phyloP scores from a whole-genome alignment of 2,113 vertebrate species.

The Rhinoderma darwinii region DNA sequence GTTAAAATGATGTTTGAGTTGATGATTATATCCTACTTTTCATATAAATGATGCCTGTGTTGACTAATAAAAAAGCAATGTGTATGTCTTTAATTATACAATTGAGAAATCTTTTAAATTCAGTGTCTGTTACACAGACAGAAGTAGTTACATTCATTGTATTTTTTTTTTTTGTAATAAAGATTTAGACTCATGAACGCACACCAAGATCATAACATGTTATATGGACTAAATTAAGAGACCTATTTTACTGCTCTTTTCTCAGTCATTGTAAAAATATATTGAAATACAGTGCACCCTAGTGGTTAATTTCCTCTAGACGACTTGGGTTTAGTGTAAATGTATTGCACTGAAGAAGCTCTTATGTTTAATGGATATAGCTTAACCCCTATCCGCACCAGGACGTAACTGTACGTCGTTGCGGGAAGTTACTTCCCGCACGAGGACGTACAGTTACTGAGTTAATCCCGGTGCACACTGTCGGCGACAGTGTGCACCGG shows the following conservation, averaged over 20 bases:
- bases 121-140: not conserved
- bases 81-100: not conserved
- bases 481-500: too few species aligned
- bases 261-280: not conserved
- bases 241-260: not conserved
- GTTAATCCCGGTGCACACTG: too few species aligned
- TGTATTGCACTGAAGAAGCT: too few species aligned
- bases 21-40: too few species aligned
- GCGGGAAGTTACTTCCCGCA: too few species aligned
- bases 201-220: not conserved
- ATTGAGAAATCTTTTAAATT: not conserved
- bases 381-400: too few species aligned
- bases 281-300: slow-evolving; percentile 44
- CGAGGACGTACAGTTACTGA: too few species aligned
- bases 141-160: not conserved
- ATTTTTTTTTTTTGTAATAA: too few species aligned
- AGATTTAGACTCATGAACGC: too few species aligned
- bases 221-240: too few species aligned
- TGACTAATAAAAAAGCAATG: not conserved
- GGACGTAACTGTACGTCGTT: too few species aligned
- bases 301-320: slow-evolving; percentile 20
- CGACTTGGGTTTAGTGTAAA: not conserved
- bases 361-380: not conserved
- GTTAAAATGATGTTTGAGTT: too few species aligned
- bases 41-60: not conserved